Evolutionary conservation across 1,140 invertebrate genomes (phyloP), one percentile per base, ranked within the genome.

Genomic region (Cotesia vestalis): DNA sequence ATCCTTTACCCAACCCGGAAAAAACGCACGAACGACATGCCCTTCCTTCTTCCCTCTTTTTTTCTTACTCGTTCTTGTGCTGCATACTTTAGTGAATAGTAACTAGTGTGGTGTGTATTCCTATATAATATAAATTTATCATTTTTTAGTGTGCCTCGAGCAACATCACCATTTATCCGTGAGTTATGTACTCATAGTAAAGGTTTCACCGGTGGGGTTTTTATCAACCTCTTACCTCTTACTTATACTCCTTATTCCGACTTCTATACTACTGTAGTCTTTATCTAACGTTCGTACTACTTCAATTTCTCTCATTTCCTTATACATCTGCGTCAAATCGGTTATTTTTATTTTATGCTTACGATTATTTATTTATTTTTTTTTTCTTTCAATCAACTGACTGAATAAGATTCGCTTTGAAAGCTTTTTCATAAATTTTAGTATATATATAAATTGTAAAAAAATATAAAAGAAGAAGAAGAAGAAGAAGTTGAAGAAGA

Each of bases 321-420:
- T 46, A 46, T 11, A 11, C 2, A 2, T 46, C 3, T 8, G 8
- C 40, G 40, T 46, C 40, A 46, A 6, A 6, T 46, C 40, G 40
- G 6, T 46, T 46, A 46, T 6, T 46, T 46, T 46, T 52, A n/a
- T n/a, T 14, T 57, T 20, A 57, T 57, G n/a, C 51, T 52, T 2
- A 1, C n/a, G 9, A 11, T 52, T 20, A 14, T 57, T 57, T 57
- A 12, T n/a, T 17, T 20, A 12, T 57, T 57, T 57, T 57, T 20
- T 14, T 55, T 20, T 20, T 55, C 9, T 55, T 12, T 12, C n/a
- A 17, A 57, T 57, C 53, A 20, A 57, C 53, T n/a, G 5, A 57
- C 9, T 57, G 53, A 57, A 20, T 57, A 20, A 57, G 53, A 57
- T 57, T 57, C 20, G 20, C 53, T 57, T 57, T 57, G n/a, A 57